These are phyloP conservation scores for Apostichopus japonicus DNA, from an alignment of 35 echinoderm and acorn worm species.

Conservation along the genomic window DNA sequence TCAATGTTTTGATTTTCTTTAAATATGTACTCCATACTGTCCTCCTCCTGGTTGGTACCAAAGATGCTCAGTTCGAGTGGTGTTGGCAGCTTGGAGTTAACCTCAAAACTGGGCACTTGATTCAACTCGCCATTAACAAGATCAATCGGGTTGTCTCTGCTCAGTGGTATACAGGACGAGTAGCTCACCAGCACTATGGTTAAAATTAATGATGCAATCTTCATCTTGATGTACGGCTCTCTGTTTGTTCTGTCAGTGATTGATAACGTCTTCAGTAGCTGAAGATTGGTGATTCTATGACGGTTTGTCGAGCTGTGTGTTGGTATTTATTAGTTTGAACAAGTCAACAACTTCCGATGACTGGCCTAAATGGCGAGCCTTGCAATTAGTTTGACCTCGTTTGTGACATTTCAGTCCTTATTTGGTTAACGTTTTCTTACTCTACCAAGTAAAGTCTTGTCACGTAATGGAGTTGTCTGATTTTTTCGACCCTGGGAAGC, in stretches of 20 bases:
- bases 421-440: neutral
- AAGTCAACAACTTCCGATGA: slow-evolving; percentile 10
- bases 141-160: neutral
- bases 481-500: neutral
- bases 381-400: neutral
- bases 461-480: neutral
- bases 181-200: neutral
- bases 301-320: neutral
- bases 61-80: slow-evolving; percentile 24
- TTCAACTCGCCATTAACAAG: neutral
- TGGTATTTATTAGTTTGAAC: slow-evolving; percentile 6
- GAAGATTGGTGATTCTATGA: neutral
- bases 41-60: slow-evolving; percentile 51
- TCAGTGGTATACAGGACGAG: neutral
- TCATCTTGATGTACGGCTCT: slow-evolving; percentile 2
- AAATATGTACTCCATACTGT: slow-evolving; percentile 58
- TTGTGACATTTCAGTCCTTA: neutral
- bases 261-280: neutral
- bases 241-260: neutral
- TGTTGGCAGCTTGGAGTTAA: neutral
- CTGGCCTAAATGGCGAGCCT: neutral
- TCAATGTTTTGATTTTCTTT: slow-evolving; percentile 52
- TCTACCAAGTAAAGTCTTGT: neutral
- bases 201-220: neutral
- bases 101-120: neutral